Percentiles rank a stretch among this genome's conserved stretches.
Conservation (phyloP, 2,113 vertebrate species). For the Mus spicilegus region DNA sequence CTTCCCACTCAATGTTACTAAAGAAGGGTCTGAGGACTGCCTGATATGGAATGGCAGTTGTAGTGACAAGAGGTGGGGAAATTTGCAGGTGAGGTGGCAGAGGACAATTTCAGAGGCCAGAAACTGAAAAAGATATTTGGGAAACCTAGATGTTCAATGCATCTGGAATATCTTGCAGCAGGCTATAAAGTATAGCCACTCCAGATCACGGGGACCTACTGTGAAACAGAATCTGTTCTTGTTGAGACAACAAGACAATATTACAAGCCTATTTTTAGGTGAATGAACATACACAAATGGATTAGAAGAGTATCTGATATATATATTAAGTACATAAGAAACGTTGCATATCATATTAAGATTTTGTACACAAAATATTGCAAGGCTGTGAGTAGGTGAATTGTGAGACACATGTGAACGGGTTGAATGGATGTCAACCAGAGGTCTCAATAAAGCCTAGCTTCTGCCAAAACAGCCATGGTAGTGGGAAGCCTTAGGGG, state of each 20-base stretch:
- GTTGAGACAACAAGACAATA: neutral
- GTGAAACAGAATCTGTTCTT: neutral
- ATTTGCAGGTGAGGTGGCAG: neutral
- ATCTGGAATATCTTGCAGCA: neutral
- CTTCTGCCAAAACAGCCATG: neutral
- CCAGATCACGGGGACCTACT: neutral
- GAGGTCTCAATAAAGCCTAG: neutral
- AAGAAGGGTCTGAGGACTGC: neutral
- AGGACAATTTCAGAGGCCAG: neutral
- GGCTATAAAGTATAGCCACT: neutral
- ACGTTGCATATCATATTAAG: neutral
- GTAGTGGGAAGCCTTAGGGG: neutral
- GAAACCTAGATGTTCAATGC: neutral
- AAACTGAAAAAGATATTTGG: neutral
- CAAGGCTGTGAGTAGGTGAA: neutral
- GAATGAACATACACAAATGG: neutral
- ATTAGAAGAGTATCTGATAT: neutral
- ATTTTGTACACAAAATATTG: neutral
- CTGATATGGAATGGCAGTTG: neutral
- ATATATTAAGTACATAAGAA: neutral
- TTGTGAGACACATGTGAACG: rapidly evolving
- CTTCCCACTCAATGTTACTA: neutral
- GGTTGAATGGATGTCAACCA: neutral
- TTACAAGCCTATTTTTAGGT: neutral
- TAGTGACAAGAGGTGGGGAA: neutral